These are phyloP conservation scores for Eretmochelys imbricata DNA, from an alignment of 2,113 vertebrate species.

Conservation along the genomic window DNA sequence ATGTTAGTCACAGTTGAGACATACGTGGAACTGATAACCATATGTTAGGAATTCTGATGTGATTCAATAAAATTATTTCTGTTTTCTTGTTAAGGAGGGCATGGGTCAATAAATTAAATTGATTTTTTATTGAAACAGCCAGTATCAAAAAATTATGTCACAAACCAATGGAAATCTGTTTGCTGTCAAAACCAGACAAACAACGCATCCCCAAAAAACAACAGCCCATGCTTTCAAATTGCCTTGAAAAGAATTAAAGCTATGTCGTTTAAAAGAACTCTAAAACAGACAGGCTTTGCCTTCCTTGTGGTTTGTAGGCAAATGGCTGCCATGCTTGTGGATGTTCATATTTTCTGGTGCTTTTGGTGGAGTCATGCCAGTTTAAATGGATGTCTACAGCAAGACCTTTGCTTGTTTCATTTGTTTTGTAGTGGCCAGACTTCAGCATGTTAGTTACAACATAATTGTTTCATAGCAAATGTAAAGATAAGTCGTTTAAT, in stretches of 20 bases:
- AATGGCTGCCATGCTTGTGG: not conserved
- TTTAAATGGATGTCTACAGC: rapidly evolving
- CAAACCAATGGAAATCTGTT: not conserved
- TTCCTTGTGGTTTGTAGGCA: rapidly evolving
- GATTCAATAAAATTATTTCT: not conserved
- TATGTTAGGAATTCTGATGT: not conserved
- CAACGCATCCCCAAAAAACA: too few species aligned
- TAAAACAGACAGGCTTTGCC: not conserved
- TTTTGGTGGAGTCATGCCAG: not conserved
- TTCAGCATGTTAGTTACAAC: rapidly evolving
- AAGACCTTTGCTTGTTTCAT: not conserved
- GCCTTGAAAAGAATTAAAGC: not conserved
- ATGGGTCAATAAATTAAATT: not conserved
- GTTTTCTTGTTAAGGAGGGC: not conserved
- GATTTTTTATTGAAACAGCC: not conserved
- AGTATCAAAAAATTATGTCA: not conserved
- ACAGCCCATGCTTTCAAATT: not conserved
- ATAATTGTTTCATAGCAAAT: rapidly evolving
- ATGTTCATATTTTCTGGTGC: not conserved
- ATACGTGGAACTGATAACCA: rapidly evolving
- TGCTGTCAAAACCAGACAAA: not conserved
- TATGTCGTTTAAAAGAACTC: not conserved
- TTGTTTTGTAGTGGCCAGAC: rapidly evolving
- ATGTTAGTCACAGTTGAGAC: rapidly evolving
- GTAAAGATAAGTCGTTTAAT: rapidly evolving